Evolutionary conservation across 1,140 invertebrate species (phyloP).

Genomic region (Eurosta solidaginis): DNA sequence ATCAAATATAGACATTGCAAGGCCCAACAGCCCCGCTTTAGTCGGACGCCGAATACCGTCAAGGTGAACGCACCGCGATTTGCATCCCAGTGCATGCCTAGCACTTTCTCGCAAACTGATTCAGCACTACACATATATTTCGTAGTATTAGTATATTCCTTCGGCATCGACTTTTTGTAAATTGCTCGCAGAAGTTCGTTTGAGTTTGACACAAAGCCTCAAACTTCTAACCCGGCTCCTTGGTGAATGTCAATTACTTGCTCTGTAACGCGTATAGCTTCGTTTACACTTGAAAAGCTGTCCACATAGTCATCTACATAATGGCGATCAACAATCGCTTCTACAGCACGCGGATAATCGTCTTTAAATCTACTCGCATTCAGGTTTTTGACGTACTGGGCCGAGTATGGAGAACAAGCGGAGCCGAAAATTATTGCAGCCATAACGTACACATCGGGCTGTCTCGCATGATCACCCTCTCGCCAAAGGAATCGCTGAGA

Average conservation of each 20-base stretch:
- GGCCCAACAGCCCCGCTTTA: constrained; percentile 43
- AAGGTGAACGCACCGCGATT: constrained; percentile 31
- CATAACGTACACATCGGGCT: too few relatives aligned
- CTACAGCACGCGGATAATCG: constrained; percentile 38
- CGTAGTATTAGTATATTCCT: not conserved
- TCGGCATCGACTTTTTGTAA: not conserved
- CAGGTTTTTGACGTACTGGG: constrained; percentile 30
- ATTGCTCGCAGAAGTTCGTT: not conserved
- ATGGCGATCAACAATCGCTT: constrained; percentile 45
- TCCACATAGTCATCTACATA: constrained; percentile 58
- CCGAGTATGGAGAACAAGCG: constrained; percentile 21
- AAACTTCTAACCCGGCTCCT: constrained; percentile 39
- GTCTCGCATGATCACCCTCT: not conserved
- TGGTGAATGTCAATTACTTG: constrained; percentile 45
- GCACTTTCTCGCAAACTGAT: constrained; percentile 4
- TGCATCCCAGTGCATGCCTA: constrained; percentile 35
- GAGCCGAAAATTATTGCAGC: too few relatives aligned
- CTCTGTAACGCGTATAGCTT: constrained; percentile 38
- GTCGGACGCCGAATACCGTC: constrained; percentile 37
- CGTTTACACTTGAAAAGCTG: constrained; percentile 35
- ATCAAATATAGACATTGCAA: constrained; percentile 27
- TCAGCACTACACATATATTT: not conserved
- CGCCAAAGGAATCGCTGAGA: constrained; percentile 33
- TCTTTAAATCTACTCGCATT: constrained; percentile 43
- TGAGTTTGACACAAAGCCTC: constrained; percentile 30